Evolutionary conservation across 2,888 invertebrate genomes (phyloP).

Genomic region (Craniophora ligustri): DNA sequence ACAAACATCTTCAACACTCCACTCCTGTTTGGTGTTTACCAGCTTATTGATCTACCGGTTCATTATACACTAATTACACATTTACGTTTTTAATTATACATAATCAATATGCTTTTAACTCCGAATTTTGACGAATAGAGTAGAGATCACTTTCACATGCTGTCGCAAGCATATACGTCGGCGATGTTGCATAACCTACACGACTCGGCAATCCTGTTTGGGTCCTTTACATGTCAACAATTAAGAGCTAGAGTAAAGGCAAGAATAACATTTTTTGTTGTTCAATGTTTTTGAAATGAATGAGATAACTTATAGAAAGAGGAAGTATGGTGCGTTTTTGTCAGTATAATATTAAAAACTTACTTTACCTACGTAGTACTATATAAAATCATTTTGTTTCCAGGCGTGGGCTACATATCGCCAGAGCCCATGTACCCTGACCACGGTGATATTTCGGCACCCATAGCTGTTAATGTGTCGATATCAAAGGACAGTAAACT

Average conservation of each 20-base stretch:
- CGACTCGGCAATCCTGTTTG: too few relatives aligned
- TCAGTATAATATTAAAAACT: not conserved
- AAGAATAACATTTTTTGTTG: too few relatives aligned
- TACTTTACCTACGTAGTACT: not conserved
- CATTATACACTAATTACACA: constrained; percentile 2
- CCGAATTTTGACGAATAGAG: too few relatives aligned
- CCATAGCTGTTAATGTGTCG: constrained; percentile 72
- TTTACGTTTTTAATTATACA: not conserved
- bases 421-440: constrained; percentile 90
- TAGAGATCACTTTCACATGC: too few relatives aligned
- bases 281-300: too few relatives aligned
- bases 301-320: too few relatives aligned
- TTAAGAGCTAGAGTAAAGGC: too few relatives aligned
- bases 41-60: constrained; percentile 5
- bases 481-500: constrained; percentile 65
- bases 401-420: constrained; percentile 88
- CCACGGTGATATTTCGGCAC: constrained; percentile 83
- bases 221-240: too few relatives aligned
- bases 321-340: too few relatives aligned
- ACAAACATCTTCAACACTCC: constrained; percentile 17
- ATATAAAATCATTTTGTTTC: constrained; percentile 3
- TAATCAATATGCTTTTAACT: too few relatives aligned
- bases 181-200: too few relatives aligned
- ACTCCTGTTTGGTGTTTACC: not conserved
- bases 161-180: too few relatives aligned